Evolutionary conservation across 1,140 invertebrate genomes (phyloP).

Genomic region (Adelges cooleyi): DNA sequence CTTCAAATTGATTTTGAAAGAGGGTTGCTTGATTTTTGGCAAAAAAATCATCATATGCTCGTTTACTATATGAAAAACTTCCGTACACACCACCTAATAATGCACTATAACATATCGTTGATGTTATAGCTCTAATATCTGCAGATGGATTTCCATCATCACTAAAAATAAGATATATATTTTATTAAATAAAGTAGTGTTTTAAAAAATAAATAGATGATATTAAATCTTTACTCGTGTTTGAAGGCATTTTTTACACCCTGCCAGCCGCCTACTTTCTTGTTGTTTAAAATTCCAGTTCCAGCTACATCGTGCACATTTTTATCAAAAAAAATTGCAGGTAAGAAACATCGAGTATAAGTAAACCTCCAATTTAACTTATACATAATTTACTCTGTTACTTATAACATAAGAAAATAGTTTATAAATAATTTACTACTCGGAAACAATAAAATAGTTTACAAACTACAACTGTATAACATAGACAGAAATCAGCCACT

Average conservation of each 20-base stretch:
- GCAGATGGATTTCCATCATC: slow-evolving; percentile 11
- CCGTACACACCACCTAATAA: slow-evolving; percentile 9
- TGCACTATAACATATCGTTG: slow-evolving; percentile 3
- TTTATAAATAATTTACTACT: too few relatives aligned
- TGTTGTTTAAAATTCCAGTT: neutral
- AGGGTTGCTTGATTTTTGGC: slow-evolving; percentile 12
- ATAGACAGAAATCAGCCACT: too few relatives aligned
- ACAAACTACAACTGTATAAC: too few relatives aligned
- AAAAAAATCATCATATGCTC: slow-evolving; percentile 19
- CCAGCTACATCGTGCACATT: neutral
- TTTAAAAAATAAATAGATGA: neutral
- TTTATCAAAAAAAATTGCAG: neutral
- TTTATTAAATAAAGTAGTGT: neutral
- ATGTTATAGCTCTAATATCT: neutral
- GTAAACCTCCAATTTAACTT: too few relatives aligned
- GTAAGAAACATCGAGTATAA: slow-evolving; percentile 1
- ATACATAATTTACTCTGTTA: too few relatives aligned
- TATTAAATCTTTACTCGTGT: neutral
- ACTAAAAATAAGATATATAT: neutral
- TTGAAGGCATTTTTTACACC: neutral
- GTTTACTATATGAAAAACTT: slow-evolving; percentile 16
- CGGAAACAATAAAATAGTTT: too few relatives aligned
- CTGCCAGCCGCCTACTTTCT: slow-evolving; percentile 19
- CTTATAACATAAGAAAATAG: too few relatives aligned
- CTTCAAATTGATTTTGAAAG: slow-evolving; percentile 23